A percentile compares a stretch with the other conserved stretches of the same genome.
Evolutionary conservation across 1,140 invertebrate genomes (phyloP).

Genomic region (Camponotus floridanus): DNA sequence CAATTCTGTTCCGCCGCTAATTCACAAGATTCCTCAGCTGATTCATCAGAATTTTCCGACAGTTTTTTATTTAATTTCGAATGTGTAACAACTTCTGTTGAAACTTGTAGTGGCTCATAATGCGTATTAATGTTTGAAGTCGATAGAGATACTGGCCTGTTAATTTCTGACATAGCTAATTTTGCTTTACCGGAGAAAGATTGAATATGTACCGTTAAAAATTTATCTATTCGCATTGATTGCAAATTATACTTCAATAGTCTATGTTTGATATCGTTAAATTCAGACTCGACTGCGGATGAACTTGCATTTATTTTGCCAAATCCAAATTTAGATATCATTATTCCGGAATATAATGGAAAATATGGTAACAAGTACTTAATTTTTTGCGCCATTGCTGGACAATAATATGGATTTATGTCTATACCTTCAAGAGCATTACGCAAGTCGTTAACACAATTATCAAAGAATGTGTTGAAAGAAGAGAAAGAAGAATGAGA

Average conservation of each 20-base stretch:
- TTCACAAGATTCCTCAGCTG: neutral
- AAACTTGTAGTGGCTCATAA: neutral
- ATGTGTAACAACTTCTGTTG: neutral
- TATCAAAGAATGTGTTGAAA: neutral
- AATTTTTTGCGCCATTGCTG: constrained; percentile 4
- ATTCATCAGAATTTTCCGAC: neutral
- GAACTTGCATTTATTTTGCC: constrained; percentile 15
- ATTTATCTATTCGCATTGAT: constrained; percentile 6
- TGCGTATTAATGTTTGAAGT: neutral
- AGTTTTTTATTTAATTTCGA: neutral
- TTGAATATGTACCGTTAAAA: neutral
- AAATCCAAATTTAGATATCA: constrained; percentile 16
- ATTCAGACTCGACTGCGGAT: constrained; percentile 14
- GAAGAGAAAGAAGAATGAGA: too few species aligned
- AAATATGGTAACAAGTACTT: constrained; percentile 6
- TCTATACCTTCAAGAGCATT: neutral
- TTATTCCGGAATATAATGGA: neutral
- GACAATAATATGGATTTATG: constrained; percentile 14
- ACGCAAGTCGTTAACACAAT: neutral
- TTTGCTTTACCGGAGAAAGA: neutral
- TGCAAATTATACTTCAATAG: neutral
- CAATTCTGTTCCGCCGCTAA: neutral
- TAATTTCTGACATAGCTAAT: neutral
- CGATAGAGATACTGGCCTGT: neutral
- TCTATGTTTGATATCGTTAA: constrained; percentile 2